Conservation (phyloP, 1,140 invertebrate genomes). For the Ooceraea biroi region DNA sequence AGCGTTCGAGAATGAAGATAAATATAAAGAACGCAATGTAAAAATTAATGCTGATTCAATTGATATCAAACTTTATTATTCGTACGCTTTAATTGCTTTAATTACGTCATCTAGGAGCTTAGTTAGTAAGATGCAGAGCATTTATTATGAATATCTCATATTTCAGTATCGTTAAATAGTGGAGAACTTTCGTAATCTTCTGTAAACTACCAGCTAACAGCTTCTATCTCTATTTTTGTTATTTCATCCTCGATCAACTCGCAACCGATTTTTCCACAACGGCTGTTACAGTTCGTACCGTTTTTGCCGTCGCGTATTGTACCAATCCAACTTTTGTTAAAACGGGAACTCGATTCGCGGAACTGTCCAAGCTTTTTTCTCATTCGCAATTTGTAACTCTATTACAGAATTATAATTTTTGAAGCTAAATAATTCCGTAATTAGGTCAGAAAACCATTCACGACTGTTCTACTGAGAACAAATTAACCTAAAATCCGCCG, state of each 20-base stretch:
- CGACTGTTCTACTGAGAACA: neutral
- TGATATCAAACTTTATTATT: constrained; percentile 36
- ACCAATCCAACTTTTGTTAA: constrained; percentile 22
- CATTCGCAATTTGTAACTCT: constrained; percentile 2
- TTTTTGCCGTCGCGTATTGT: neutral
- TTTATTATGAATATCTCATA: constrained; percentile 29
- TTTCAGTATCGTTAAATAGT: constrained; percentile 34
- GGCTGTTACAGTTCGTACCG: neutral
- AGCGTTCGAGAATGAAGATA: neutral
- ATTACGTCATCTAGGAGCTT: constrained; percentile 26
- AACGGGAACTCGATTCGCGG: neutral
- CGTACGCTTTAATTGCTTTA: neutral
- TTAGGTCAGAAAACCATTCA: neutral
- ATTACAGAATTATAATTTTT: neutral
- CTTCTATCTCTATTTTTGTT: constrained; percentile 3
- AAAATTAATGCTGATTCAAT: constrained; percentile 27
- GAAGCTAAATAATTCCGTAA: constrained; percentile 4
- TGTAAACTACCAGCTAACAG: neutral
- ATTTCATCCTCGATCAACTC: constrained; percentile 9
- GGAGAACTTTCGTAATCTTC: neutral
- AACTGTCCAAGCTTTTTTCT: neutral
- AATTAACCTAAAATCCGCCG: neutral
- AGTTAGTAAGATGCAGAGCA: constrained; percentile 8
- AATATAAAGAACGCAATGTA: neutral
- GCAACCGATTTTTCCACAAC: constrained; percentile 20